A percentile compares a stretch with the other conserved stretches of the same genome.
Conservation (phyloP, 1,140 invertebrate genomes). For the Drosophila kurseongensis region DNA sequence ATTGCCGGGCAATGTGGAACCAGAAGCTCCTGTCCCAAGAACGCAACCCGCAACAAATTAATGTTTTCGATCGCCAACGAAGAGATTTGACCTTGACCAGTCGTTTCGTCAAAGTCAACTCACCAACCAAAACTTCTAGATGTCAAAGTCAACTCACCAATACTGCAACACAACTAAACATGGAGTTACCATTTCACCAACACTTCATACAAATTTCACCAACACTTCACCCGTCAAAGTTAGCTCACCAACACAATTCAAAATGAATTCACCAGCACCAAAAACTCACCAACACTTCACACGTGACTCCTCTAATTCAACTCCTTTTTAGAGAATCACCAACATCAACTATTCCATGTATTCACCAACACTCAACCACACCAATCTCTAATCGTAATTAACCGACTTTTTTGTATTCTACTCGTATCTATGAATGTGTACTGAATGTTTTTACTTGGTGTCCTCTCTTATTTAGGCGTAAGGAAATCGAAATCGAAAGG, state of each 20-base stretch:
- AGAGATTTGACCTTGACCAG: slow-evolving; percentile 38
- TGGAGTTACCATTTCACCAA: not conserved
- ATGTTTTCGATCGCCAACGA: slow-evolving; percentile 69
- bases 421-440: slow-evolving; percentile 63
- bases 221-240: not conserved
- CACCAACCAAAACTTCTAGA: slow-evolving; percentile 25
- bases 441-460: slow-evolving; percentile 78
- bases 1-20: slow-evolving; percentile 58
- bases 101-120: slow-evolving; percentile 22
- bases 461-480: slow-evolving; percentile 56
- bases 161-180: not conserved
- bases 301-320: too few relatives aligned
- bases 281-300: slow-evolving; percentile 11
- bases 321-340: not conserved
- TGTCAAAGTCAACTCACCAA: slow-evolving; percentile 3
- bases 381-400: slow-evolving; percentile 22
- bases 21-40: slow-evolving; percentile 48
- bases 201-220: not conserved
- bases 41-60: slow-evolving; percentile 50
- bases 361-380: slow-evolving; percentile 17
- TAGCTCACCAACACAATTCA: too few relatives aligned
- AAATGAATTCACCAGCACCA: too few relatives aligned
- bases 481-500: slow-evolving; percentile 24
- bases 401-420: slow-evolving; percentile 48
- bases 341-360: slow-evolving; percentile 6